Base-by-base conservation (phyloP, 2,113 vertebrate genomes). In the Rhinoptilus africanus region DNA sequence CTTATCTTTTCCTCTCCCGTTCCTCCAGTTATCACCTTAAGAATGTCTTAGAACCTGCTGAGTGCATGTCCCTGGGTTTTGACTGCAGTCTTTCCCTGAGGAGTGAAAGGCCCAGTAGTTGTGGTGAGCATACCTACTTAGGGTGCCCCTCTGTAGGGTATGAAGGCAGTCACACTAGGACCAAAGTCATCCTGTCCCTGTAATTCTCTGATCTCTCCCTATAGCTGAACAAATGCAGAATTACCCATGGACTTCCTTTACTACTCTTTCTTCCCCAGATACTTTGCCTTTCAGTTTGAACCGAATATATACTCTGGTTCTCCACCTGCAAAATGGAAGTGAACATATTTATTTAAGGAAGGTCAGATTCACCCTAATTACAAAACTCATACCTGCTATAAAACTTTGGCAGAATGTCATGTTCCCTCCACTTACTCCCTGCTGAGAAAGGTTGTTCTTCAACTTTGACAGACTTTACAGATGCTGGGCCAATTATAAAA, bases 401-500 rank as follows among this genome's bases (percentile, higher is more conserved):
- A 81, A 67, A 79, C 14, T 84, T 59, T 9, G 32, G 14, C 60
- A 87, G 60, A 48, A 81, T 67, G 28, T 73, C 8, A 2, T 41
- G 30, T 28, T 85, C 39, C 34, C 15, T 45, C 34, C 34, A 57
- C 20, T 56, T 75, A 60, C 8, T 66, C 47, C 43, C 14, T 41
- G 9, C 20, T 48, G 41, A 54, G 41, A 67, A 93, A 90, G 21
- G 48, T 26, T 48, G 20, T 32, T 95, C 26, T 90, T 90, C 10
- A 91, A 34, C 79, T 93, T 71, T 90, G 37, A 54, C 63, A 77
- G 71, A 56, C 15, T 84, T 45, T 64, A 62, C 27, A 93, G 81
- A 24, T 59, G 43, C 67, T 81, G 37, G 26, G n/a, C 59, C 78
- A 80, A 74, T 77, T 72, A 82, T 68, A 75, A 78, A 71, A 74